Percentiles rank a stretch among this genome's conserved stretches.
Conservation (phyloP, 2,797 vertebrate species). For the Vipera ursinii region DNA sequence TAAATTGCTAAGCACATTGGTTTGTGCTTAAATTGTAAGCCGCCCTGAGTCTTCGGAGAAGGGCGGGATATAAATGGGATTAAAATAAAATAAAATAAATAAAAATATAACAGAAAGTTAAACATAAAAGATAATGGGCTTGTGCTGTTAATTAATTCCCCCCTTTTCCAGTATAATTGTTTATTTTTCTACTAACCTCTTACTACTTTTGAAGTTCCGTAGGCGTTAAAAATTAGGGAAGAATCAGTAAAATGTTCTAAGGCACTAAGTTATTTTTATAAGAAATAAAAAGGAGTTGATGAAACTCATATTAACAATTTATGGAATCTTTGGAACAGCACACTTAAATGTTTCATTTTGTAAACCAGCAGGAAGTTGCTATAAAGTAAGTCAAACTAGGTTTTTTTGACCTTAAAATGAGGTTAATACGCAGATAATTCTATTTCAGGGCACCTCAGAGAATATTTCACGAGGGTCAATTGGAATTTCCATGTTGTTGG, state of each 20-base stretch:
- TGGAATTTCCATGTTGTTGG: background rate
- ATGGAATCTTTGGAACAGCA: background rate
- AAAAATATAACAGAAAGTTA: background rate
- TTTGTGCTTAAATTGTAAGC: too few relatives aligned
- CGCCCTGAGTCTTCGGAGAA: too few relatives aligned
- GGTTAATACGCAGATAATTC: background rate
- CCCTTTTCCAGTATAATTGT: background rate
- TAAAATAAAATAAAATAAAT: too few relatives aligned
- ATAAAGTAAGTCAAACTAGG: background rate
- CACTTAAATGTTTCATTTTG: background rate
- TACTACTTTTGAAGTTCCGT: background rate
- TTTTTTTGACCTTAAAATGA: background rate
- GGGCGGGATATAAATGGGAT: too few relatives aligned
- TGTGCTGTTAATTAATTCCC: background rate
- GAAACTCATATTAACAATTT: background rate
- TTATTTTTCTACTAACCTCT: background rate
- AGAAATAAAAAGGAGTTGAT: background rate
- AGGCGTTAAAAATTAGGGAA: background rate
- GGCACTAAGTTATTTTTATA: background rate
- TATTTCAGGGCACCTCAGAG: background rate
- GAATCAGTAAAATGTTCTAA: background rate
- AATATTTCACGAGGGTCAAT: background rate
- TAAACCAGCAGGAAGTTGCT: background rate
- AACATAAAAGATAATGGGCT: background rate
- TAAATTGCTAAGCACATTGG: background rate